phyloP scores from a whole-genome alignment of 1,140 invertebrate species.

The Diabrotica undecimpunctata region DNA sequence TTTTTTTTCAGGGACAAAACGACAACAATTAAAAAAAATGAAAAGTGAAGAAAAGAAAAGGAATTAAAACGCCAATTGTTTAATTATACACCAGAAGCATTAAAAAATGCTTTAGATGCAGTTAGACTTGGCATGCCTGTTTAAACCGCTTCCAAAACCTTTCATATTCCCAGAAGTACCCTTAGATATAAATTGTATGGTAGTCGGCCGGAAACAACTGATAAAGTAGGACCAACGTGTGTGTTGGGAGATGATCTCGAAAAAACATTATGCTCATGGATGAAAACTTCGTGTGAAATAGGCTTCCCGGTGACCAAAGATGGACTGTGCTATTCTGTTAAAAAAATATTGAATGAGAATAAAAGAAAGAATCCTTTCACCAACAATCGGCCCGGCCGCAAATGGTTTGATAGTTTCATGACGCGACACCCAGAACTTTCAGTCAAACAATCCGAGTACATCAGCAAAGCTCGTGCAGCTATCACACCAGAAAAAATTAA shows the following conservation, averaged over 20 bases:
- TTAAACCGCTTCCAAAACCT: too few species aligned
- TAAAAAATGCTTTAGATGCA: too few species aligned
- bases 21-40: too few species aligned
- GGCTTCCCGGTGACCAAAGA: neutral
- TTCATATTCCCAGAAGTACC: too few species aligned
- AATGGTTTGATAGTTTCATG: neutral
- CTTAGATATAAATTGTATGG: too few species aligned
- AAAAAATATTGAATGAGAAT: too few species aligned
- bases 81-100: too few species aligned
- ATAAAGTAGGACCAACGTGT: neutral
- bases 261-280: neutral
- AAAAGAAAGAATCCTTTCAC: neutral
- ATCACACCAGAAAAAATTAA: neutral
- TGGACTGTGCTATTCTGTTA: neutral
- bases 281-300: neutral
- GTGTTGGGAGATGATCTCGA: neutral
- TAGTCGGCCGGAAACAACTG: too few species aligned
- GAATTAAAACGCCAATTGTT: too few species aligned
- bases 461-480: neutral
- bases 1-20: too few species aligned
- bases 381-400: neutral
- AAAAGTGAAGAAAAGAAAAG: too few species aligned
- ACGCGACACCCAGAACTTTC: neutral
- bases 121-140: too few species aligned
- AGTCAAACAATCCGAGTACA: neutral